Evolutionary conservation across 2,113 vertebrate species (phyloP).

Genomic region (human (Homo sapiens)): DNA sequence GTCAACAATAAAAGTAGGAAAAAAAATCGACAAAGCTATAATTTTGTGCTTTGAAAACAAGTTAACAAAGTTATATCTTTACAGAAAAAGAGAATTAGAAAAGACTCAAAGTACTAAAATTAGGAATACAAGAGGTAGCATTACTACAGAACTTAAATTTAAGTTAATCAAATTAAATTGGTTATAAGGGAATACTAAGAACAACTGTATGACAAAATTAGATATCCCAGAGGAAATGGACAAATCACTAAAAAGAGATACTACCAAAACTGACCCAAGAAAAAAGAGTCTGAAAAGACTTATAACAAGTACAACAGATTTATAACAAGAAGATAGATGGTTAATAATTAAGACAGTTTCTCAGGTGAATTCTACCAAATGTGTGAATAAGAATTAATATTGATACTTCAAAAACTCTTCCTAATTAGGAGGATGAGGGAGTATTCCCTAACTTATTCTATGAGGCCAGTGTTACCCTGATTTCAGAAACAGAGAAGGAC

Average conservation of each 20-base stretch:
- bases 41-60: background rate
- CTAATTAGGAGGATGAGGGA: background rate
- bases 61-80: background rate
- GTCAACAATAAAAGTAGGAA: background rate
- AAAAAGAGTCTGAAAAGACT: background rate
- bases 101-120: background rate
- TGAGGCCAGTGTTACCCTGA: background rate
- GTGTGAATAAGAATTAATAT: background rate
- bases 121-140: background rate
- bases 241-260: background rate
- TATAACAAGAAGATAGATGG: background rate
- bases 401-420: background rate
- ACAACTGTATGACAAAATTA: background rate
- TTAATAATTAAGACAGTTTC: background rate
- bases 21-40: background rate
- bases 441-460: background rate
- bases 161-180: background rate
- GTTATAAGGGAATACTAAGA: background rate
- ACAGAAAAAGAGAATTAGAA: background rate
- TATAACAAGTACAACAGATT: background rate
- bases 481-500: background rate
- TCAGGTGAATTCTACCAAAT: background rate
- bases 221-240: background rate
- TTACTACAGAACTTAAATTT: background rate
- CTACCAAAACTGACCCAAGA: background rate